Conservation (phyloP, 2,113 vertebrate genomes). For the Gymnobelideus leadbeateri region DNA sequence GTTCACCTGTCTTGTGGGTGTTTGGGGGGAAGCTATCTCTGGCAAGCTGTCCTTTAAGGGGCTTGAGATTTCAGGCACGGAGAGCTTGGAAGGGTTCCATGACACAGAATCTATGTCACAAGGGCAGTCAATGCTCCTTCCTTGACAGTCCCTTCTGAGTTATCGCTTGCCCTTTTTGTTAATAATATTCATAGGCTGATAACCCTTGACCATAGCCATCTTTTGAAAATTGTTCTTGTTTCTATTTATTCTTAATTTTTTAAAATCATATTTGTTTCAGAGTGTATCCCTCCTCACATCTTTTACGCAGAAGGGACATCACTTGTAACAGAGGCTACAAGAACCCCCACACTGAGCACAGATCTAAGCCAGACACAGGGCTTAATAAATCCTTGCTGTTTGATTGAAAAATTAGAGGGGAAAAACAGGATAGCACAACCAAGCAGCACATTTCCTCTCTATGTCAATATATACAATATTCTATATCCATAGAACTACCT, state of each 20-base stretch:
- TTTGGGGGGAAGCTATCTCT: not conserved
- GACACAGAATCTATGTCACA: not conserved
- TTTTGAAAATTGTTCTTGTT: not conserved
- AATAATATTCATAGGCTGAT: not conserved
- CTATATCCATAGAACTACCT: not conserved
- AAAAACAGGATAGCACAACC: not conserved
- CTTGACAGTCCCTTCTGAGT: not conserved
- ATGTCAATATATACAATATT: not conserved
- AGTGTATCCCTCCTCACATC: not conserved
- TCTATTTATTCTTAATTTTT: not conserved
- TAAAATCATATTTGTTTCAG: not conserved
- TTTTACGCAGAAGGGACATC: not conserved
- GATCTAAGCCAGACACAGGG: not conserved
- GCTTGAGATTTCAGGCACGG: not conserved
- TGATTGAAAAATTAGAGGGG: not conserved
- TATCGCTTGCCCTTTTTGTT: not conserved
- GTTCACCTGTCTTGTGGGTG: not conserved
- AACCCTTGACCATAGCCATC: not conserved
- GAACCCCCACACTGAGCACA: not conserved
- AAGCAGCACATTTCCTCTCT: not conserved
- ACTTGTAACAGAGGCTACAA: not conserved
- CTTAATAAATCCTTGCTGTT: not conserved
- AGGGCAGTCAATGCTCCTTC: not conserved
- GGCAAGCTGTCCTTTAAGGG: not conserved
- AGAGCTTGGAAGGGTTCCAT: not conserved